These are phyloP conservation scores for Nerophis lumbriciformis DNA, from an alignment of 2,113 vertebrate species.

Conservation along the genomic window DNA sequence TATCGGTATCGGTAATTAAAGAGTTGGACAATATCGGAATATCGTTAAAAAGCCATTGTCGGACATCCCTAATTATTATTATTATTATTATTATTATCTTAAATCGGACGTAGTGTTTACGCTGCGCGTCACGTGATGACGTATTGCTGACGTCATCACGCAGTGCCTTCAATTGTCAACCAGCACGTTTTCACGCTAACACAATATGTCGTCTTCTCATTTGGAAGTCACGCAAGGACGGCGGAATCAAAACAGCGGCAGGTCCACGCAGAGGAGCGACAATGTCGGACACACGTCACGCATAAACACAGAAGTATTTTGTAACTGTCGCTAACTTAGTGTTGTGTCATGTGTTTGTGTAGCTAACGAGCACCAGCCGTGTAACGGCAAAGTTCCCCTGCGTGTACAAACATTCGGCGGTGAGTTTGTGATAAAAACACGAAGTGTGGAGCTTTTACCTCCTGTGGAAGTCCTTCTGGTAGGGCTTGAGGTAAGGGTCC, in stretches of 20 bases:
- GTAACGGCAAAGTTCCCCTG: background rate
- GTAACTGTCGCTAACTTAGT: background rate
- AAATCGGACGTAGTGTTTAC: too few species aligned
- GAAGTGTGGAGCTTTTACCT: slow-evolving; percentile 63
- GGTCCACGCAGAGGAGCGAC: background rate
- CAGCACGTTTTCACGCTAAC: background rate
- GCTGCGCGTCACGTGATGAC: background rate
- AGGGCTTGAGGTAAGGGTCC: slow-evolving; percentile 68
- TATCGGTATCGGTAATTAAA: too few species aligned
- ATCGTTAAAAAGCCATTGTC: too few species aligned
- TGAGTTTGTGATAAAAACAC: slow-evolving; percentile 1
- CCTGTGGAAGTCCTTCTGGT: slow-evolving; percentile 72
- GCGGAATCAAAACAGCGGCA: background rate
- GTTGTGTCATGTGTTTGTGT: slow-evolving; percentile 5
- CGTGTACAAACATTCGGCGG: slow-evolving; percentile 4
- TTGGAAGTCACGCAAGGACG: background rate
- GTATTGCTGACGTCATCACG: background rate
- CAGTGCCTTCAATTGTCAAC: background rate
- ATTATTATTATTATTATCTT: too few species aligned
- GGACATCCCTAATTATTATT: too few species aligned
- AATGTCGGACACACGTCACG: background rate
- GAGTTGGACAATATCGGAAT: too few species aligned
- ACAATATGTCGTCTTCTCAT: too few species aligned
- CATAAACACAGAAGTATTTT: background rate
- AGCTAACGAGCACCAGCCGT: background rate